Evolutionary conservation across 2,888 invertebrate species (phyloP), one percentile per base, ranked within the genome.

Genomic region (Liopterus haemorrhoidalis): DNA sequence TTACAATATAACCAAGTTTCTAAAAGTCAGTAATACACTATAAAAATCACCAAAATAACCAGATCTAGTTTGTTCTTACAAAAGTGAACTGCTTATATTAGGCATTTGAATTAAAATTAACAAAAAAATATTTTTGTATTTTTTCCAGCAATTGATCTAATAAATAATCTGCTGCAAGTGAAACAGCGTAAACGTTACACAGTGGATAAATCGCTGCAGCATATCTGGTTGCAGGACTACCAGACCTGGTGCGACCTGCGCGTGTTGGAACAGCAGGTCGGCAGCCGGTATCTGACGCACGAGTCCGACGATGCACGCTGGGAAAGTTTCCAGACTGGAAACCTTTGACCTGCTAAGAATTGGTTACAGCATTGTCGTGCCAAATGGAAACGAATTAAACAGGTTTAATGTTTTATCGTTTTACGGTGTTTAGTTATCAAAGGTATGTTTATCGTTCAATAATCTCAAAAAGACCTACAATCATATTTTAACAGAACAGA

Each of bases 151-250:
- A 94, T 97, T 67, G 96, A 97, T 72, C 78, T 99, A 58, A 99
- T 99, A 62, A 95, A 91, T 71, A 95, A 95, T 72, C 75, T 99
- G 59, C 78, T 99, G 49, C 96, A 97, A 85, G 97, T 92, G 53
- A 92, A 93, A 70, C 90, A 91, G 66, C 79, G 94, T 59, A 95
- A 95, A 70, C 80, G 96, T 16, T 92, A 84, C 62, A 92, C 94
- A 0, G 95, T 95, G 43, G 96, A 96, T 72, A 99, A 97, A 73
- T 91, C 95, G 46, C 75, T 95, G 52, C 78, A 82, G 58, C 97
- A 99, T 70, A 79, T 85, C 55, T 99, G 97, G 96, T 78, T 99
- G 55, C 96, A 97, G 80, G 84, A 93, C 67, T 86, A 86, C 64
- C 83, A 90, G 67, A 93, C 95, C 4, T 97, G 96, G 93, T 82